A percentile compares a stretch with the other conserved stretches of the same genome.
Conservation (phyloP, 2,113 vertebrate genomes). For the Daubentonia madagascariensis region DNA sequence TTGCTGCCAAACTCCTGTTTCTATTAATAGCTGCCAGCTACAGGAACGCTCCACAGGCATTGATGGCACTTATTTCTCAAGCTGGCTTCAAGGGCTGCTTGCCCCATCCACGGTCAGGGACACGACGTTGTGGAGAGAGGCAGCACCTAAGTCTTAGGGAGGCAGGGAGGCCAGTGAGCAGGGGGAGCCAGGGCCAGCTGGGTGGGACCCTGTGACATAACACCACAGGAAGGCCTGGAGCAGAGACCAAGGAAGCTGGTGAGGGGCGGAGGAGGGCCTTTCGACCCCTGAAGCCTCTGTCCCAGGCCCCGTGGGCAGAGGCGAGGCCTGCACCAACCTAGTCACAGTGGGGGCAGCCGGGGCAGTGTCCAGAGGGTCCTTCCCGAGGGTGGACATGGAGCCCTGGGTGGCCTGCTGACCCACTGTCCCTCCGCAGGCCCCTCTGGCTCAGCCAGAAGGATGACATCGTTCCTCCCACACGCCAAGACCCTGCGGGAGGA, state of each 20-base stretch:
- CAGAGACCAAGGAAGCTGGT: background rate
- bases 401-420: background rate
- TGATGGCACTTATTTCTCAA: background rate
- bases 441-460: background rate
- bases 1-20: slow-evolving; percentile 24
- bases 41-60: background rate
- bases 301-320: background rate
- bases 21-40: slow-evolving; percentile 41
- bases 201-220: background rate
- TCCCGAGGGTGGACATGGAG: background rate
- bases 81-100: background rate
- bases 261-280: background rate
- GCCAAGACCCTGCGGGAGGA: background rate
- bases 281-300: background rate
- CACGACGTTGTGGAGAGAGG: background rate
- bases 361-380: background rate
- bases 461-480: background rate
- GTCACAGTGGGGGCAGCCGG: background rate
- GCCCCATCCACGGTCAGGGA: background rate
- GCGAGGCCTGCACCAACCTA: background rate
- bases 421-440: background rate
- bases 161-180: background rate
- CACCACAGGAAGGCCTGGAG: background rate
- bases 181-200: too few species aligned
- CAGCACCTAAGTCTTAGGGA: background rate